Base-by-base conservation (phyloP, 2,888 invertebrate species). In the Chrysodeixis includens region DNA sequence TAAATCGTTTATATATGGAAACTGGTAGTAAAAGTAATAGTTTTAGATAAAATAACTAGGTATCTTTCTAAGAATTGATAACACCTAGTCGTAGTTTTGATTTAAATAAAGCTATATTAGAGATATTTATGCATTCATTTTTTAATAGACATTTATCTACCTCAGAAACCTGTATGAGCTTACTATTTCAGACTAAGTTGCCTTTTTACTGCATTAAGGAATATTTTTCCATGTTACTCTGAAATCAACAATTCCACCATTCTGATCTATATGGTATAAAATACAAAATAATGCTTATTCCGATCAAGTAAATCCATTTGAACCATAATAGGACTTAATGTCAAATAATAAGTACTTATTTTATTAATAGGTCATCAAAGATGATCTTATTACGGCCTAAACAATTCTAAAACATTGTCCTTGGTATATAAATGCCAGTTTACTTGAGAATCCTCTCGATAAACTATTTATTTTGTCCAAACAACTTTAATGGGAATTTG, bases 361-460 rank as follows among this genome's bases (percentile, higher is more conserved):
- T 40, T 40, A 40, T n/a, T n/a, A n/a, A 7, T 53, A 60, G 62
- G 52, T 56, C 69, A 63, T 62, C 56, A 49, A 59, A 12, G 51
- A 32, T 56, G 52, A 40, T 74, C 58, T 49, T 59, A 35, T 51
- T 30, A 59, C 49, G 56, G 26, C 12, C 56, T 57, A 9, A 70
- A 61, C 57, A 49, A 49, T 60, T 69, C 32, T 58, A 30, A 40
- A 52, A 46, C 0, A 10, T 63, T 40, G 76, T 65, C 72, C 72
- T 73, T 75, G 72, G 22, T 76, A 18, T 9, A 57, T 14, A 76
- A 76, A 74, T 76, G 76, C 55, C 59, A 72, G 62, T 52, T 51
- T 55, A 54, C 30, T 12, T 6, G 30, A 22, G 76, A 62, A 62
- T 62, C 56, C 51, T 60, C 54, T 73, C 76, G 55, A 57, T 46